Percentiles rank a stretch among this genome's conserved stretches.
phyloP scores from a whole-genome alignment of 2,888 invertebrate genomes.

The Cryptocheilus praepositus region DNA sequence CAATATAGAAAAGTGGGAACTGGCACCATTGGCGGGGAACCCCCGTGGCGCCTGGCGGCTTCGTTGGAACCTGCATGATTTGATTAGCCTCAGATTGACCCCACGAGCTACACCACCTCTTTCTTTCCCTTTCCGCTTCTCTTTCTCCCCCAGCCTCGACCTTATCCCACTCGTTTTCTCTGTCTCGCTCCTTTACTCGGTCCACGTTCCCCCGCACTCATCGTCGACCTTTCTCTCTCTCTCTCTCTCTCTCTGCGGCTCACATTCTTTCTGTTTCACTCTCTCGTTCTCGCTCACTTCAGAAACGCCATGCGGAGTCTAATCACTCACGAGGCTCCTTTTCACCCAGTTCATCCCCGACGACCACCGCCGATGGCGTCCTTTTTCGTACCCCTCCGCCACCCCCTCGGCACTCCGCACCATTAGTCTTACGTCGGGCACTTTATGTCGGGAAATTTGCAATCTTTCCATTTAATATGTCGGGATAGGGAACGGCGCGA shows the following conservation, averaged over 20 bases:
- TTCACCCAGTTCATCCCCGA: conserved; percentile 47
- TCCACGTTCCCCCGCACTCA: neutral
- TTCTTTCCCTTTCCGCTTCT: no score
- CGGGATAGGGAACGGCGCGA: conserved; percentile 55
- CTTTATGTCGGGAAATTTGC: conserved; percentile 74
- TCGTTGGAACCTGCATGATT: conserved; percentile 69
- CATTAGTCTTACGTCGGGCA: conserved; percentile 73
- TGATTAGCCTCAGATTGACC: conserved; percentile 76
- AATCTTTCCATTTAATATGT: conserved; percentile 75
- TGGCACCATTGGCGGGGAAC: conserved; percentile 28
- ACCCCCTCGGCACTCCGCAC: conserved; percentile 56
- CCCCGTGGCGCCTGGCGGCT: conserved; percentile 45
- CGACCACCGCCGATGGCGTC: conserved; percentile 28
- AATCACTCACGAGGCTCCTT: conserved; percentile 66
- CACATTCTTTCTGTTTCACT: conserved; percentile 15
- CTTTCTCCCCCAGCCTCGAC: conserved; percentile 19
- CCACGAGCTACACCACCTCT: conserved; percentile 61
- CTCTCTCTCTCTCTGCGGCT: neutral
- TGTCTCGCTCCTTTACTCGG: neutral
- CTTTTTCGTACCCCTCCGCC: conserved; percentile 40
- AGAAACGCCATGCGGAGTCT: conserved; percentile 57
- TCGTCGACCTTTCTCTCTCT: neutral
- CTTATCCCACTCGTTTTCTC: conserved; percentile 7
- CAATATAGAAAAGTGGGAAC: conserved; percentile 55
- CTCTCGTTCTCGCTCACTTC: conserved; percentile 33